Conservation (phyloP, 2,113 vertebrate genomes). For the Xiphophorus maculatus region DNA sequence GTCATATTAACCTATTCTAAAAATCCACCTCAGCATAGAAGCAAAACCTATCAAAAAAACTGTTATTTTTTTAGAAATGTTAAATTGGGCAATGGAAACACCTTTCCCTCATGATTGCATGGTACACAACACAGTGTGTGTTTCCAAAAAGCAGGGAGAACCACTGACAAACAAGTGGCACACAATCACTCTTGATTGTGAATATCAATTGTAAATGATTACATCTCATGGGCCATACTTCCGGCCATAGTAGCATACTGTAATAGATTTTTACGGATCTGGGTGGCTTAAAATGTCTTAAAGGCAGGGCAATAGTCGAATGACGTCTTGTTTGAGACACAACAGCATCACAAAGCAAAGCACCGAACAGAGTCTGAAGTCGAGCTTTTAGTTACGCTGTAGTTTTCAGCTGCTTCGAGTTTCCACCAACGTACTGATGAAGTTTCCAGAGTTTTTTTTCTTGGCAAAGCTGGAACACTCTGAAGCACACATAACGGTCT, state of each 20-base stretch:
- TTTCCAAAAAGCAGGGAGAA: slow-evolving; percentile 24
- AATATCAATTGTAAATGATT: neutral
- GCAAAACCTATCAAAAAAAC: no score
- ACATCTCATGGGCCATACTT: neutral
- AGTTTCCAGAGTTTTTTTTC: slow-evolving; percentile 33
- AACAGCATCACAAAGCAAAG: slow-evolving; percentile 19
- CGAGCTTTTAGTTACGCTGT: slow-evolving; percentile 35
- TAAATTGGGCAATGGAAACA: no score
- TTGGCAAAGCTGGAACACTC: slow-evolving; percentile 13
- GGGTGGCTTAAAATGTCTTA: slow-evolving; percentile 42
- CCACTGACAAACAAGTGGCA: slow-evolving; percentile 30
- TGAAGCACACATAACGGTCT: slow-evolving; percentile 1
- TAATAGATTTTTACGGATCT: neutral
- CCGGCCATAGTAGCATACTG: slow-evolving; percentile 8
- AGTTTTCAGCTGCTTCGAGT: slow-evolving; percentile 34
- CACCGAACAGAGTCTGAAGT: slow-evolving; percentile 30
- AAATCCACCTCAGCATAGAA: no score
- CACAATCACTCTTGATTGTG: slow-evolving; percentile 33
- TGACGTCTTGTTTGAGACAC: slow-evolving; percentile 35
- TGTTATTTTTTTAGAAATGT: no score
- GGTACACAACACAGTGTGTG: neutral
- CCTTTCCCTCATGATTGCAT: neutral
- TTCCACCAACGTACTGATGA: slow-evolving; percentile 35
- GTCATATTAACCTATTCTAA: no score
- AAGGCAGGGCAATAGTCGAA: slow-evolving; percentile 19